Conservation (phyloP, 2,113 vertebrate species). For the Neofelis nebulosa region DNA sequence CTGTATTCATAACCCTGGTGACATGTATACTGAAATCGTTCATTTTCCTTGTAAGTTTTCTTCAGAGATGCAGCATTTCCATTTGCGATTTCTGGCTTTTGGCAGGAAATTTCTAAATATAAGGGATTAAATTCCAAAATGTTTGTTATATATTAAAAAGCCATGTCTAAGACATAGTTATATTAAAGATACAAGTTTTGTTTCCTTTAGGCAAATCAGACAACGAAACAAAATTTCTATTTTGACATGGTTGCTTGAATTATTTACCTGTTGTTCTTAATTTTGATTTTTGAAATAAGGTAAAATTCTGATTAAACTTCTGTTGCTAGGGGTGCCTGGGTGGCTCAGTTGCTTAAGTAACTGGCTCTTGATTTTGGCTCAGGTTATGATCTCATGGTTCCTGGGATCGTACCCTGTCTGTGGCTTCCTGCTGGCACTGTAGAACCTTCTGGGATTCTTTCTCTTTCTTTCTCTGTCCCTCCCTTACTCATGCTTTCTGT, state of each 20-base stretch:
- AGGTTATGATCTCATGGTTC: no score
- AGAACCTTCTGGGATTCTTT: no score
- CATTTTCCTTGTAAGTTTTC: slow-evolving; percentile 66
- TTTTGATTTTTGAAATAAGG: background rate
- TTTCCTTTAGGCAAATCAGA: background rate
- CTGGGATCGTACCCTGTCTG: no score
- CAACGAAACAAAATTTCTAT: background rate
- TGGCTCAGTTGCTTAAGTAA: no score
- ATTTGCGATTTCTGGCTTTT: rapidly evolving
- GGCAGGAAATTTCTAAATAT: slow-evolving; percentile 79
- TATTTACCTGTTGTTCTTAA: background rate
- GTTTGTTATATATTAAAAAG: background rate
- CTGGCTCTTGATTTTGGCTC: no score
- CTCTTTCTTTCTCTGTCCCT: no score
- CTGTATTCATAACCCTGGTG: slow-evolving; percentile 37
- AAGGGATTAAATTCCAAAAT: slow-evolving; percentile 28
- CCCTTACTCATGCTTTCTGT: no score
- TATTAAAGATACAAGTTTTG: background rate
- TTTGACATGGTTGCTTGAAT: background rate
- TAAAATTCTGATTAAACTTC: background rate
- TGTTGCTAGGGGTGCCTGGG: background rate
- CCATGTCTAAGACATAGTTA: background rate
- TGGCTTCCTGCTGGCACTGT: no score
- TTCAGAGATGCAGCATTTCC: slow-evolving; percentile 10
- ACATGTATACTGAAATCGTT: slow-evolving; percentile 79